Percentiles rank a stretch among this genome's conserved stretches.
Conservation (phyloP, 2,888 invertebrate genomes). For the Drosophila bunnanda region DNA sequence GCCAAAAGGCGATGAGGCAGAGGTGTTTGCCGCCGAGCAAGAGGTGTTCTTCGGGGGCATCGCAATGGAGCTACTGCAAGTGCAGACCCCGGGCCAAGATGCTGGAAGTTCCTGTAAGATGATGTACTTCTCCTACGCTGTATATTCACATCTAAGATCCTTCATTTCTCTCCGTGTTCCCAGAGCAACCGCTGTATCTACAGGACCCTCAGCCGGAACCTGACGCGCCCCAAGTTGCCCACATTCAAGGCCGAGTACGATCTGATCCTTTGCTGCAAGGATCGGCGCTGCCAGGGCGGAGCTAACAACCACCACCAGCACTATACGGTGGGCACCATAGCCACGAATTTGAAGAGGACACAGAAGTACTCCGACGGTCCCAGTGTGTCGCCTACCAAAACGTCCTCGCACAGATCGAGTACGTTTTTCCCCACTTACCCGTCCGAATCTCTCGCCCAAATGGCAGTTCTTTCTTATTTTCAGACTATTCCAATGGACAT, state of each 20-base stretch:
- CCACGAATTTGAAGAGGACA: neutral
- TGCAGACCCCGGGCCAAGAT: slow-evolving; percentile 1
- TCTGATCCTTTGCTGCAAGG: slow-evolving; percentile 15
- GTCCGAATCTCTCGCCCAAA: neutral
- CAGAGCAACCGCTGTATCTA: slow-evolving; percentile 19
- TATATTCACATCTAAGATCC: too few species aligned
- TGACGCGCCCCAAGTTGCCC: slow-evolving; percentile 3
- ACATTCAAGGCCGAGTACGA: slow-evolving; percentile 2
- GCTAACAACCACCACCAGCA: neutral
- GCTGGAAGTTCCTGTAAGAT: slow-evolving; percentile 10
- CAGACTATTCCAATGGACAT: neutral
- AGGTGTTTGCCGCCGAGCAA: neutral
- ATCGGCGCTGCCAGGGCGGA: slow-evolving; percentile 21
- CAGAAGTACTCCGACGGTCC: neutral
- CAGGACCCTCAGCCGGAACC: neutral
- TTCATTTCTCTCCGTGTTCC: neutral
- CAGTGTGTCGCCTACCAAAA: neutral
- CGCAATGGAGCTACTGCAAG: neutral
- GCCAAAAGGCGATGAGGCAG: slow-evolving; percentile 1
- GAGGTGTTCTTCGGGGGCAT: neutral
- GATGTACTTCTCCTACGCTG: neutral
- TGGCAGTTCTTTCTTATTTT: neutral
- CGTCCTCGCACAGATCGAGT: slow-evolving; percentile 1
- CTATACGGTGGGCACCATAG: neutral
- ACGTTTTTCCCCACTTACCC: neutral